Conservation (phyloP, 2,113 vertebrate genomes). For the Vombatus ursinus region DNA sequence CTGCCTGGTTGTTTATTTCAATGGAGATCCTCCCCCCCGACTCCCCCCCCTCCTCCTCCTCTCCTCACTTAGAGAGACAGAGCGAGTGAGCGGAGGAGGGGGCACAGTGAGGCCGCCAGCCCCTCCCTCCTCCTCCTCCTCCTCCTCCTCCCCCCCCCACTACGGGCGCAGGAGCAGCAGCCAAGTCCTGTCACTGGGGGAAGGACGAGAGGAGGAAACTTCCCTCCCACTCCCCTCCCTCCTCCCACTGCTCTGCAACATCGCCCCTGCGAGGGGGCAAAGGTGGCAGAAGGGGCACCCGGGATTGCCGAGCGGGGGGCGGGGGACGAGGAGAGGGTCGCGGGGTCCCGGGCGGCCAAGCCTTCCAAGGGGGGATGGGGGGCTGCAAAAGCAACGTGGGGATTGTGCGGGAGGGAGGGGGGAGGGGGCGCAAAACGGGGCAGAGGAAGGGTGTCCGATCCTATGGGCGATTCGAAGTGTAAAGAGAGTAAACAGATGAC, state of each 20-base stretch:
- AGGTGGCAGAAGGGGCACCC: conserved; percentile 3
- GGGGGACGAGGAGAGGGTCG: conserved; percentile 35
- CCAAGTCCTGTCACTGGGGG: conserved; percentile 65
- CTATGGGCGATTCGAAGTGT: conserved; percentile 62
- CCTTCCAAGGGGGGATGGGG: not conserved
- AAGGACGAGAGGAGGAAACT: conserved; percentile 71
- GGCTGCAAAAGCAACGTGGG: not conserved
- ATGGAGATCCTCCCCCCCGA: conserved; percentile 84
- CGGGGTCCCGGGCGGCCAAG: conserved; percentile 52
- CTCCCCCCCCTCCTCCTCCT: conserved; percentile 72
- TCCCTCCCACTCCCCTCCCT: conserved; percentile 42
- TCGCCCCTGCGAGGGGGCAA: conserved; percentile 19
- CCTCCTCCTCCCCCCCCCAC: not conserved
- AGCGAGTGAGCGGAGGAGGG: conserved; percentile 73
- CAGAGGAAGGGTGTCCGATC: conserved; percentile 45
- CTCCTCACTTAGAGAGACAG: conserved; percentile 75
- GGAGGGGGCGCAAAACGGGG: conserved; percentile 49
- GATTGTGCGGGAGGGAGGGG: not conserved
- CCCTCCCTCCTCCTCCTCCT: conserved; percentile 57
- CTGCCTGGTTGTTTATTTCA: conserved; percentile 87
- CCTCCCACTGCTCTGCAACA: conserved; percentile 23
- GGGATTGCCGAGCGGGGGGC: not conserved
- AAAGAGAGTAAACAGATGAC: conserved; percentile 69
- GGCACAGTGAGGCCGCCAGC: conserved; percentile 57
- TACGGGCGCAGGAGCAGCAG: conserved; percentile 25